Percentiles rank a stretch among this genome's conserved stretches.
Conservation (phyloP, 2,113 vertebrate species). For the Gavia stellata region DNA sequence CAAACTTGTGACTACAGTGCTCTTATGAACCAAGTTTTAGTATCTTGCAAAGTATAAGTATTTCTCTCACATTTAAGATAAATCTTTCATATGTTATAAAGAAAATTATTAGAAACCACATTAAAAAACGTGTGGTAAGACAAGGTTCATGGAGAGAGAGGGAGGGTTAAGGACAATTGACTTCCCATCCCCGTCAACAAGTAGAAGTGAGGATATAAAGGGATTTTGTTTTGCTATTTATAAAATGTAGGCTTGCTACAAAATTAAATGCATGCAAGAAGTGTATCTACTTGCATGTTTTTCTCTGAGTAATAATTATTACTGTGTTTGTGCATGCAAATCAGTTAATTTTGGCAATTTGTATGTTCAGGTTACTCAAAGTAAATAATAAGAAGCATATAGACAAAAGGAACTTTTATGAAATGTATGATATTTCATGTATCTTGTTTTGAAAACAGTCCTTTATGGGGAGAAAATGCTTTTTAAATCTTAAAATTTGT, state of each 20-base stretch:
- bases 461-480: background rate
- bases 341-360: background rate
- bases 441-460: background rate
- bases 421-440: background rate
- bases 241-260: background rate
- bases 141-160: background rate
- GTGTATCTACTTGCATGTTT: background rate
- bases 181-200: background rate
- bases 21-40: background rate
- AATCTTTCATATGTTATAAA: background rate
- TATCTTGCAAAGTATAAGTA: background rate
- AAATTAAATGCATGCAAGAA: background rate
- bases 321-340: background rate
- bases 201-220: background rate
- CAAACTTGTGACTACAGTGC: background rate
- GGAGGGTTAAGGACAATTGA: background rate
- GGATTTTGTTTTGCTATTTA: background rate
- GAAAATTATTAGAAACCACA: background rate
- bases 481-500: background rate
- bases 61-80: background rate
- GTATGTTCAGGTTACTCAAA: background rate
- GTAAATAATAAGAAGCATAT: background rate
- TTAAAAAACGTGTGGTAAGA: background rate
- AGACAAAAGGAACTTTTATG: background rate
- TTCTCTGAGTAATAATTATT: background rate